phyloP scores from a whole-genome alignment of 2,113 vertebrate genomes.

The Choloepus hoffmanni region DNA sequence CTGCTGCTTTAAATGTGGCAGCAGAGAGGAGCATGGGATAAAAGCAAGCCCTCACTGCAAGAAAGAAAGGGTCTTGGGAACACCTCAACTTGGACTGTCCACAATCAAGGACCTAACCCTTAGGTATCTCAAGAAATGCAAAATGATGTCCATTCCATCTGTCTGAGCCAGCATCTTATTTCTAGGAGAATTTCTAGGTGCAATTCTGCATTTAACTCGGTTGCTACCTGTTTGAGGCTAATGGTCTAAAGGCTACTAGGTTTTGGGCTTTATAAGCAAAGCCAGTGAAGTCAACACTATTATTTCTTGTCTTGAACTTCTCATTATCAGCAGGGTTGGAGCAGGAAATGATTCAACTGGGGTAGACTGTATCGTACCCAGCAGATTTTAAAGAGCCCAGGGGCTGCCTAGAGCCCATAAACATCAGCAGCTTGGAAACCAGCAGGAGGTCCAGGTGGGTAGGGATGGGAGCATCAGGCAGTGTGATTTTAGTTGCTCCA shows the following conservation, averaged over 20 bases:
- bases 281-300: slow-evolving; percentile 68
- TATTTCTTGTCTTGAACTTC: slow-evolving; percentile 76
- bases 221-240: neutral
- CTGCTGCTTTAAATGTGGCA: slow-evolving; percentile 49
- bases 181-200: neutral
- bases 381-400: slow-evolving; percentile 83
- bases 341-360: slow-evolving; percentile 79
- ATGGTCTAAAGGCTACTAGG: neutral
- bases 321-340: slow-evolving; percentile 78
- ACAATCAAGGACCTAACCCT: neutral
- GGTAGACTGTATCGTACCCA: slow-evolving; percentile 78
- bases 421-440: slow-evolving; percentile 85
- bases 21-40: neutral
- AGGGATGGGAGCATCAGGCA: slow-evolving; percentile 66
- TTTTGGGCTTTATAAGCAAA: slow-evolving; percentile 62
- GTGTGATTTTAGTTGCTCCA: slow-evolving; percentile 73
- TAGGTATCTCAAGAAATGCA: slow-evolving; percentile 1
- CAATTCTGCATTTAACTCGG: neutral
- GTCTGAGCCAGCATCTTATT: neutral
- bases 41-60: neutral
- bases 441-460: slow-evolving; percentile 82
- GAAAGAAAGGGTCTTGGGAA: neutral
- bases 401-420: slow-evolving; percentile 81
- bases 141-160: neutral
- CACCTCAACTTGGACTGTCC: neutral